Evolutionary conservation across 2,888 invertebrate genomes (phyloP).

Genomic region (Plebejus argus): DNA sequence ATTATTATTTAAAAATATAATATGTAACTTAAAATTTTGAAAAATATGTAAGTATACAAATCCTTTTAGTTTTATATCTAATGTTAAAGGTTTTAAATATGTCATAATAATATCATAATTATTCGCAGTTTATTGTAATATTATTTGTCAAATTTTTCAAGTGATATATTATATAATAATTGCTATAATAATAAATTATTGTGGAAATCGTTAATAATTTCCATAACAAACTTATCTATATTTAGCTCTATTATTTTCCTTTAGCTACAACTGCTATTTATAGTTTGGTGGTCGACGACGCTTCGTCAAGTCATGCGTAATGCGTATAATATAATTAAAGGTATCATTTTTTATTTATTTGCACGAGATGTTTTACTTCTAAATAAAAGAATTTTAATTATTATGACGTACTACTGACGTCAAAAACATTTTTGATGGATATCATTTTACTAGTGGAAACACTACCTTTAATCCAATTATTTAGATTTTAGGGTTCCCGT

Average conservation of each 20-base stretch:
- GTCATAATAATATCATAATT: too few species aligned
- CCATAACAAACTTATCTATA: neutral
- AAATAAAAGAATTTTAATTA: neutral
- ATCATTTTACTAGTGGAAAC: neutral
- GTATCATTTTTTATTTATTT: conserved; percentile 4
- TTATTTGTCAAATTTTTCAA: too few species aligned
- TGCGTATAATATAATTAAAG: neutral
- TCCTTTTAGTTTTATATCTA: too few species aligned
- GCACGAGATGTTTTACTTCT: neutral
- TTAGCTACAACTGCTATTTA: neutral
- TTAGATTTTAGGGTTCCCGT: neutral
- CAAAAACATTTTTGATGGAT: neutral
- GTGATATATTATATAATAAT: too few species aligned
- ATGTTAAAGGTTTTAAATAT: too few species aligned
- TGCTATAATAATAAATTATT: too few species aligned
- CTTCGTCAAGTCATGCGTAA: neutral
- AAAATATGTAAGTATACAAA: too few species aligned
- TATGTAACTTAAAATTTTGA: too few species aligned
- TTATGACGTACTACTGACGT: neutral
- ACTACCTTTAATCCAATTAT: neutral
- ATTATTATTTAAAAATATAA: too few species aligned
- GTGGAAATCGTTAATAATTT: neutral
- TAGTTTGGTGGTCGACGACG: neutral
- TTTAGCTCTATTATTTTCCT: neutral
- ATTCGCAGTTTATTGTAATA: too few species aligned